phyloP scores from a whole-genome alignment of 2,113 vertebrate genomes.

The Xerus inauris region DNA sequence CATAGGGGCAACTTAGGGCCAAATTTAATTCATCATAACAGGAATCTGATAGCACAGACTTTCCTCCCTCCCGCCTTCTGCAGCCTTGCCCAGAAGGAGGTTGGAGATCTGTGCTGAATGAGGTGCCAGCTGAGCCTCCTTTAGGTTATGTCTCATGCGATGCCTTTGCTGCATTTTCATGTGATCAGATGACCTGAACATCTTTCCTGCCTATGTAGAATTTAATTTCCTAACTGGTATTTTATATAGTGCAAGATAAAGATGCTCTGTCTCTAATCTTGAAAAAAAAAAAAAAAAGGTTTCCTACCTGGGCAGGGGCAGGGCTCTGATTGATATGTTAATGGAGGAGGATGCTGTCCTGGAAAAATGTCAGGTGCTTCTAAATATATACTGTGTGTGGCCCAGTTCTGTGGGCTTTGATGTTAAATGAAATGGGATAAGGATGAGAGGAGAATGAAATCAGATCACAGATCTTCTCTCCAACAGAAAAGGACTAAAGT shows the following conservation, averaged over 20 bases:
- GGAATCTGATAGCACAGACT: background rate
- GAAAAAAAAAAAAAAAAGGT: background rate
- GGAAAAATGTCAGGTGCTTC: conserved; percentile 8
- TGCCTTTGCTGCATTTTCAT: background rate
- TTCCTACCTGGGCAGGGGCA: conserved; percentile 31
- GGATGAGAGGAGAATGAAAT: background rate
- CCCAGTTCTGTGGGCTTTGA: background rate
- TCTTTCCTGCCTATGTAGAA: background rate
- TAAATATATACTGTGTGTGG: conserved; percentile 45
- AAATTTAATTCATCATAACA: background rate
- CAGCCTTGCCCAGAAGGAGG: background rate
- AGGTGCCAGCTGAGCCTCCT: background rate
- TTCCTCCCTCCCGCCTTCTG: background rate
- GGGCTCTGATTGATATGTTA: background rate
- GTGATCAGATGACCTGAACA: background rate
- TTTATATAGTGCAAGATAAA: conserved; percentile 39
- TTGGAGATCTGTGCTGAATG: background rate
- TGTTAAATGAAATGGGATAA: conserved; percentile 50
- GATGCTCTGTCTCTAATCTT: background rate
- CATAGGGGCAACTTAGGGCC: background rate
- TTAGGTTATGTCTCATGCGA: background rate
- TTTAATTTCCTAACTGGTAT: conserved; percentile 27
- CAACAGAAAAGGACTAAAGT: background rate
- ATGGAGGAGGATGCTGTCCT: background rate
- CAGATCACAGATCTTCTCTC: background rate